Evolutionary conservation across 1,140 invertebrate species (phyloP).

Genomic region (Papilio helenus): DNA sequence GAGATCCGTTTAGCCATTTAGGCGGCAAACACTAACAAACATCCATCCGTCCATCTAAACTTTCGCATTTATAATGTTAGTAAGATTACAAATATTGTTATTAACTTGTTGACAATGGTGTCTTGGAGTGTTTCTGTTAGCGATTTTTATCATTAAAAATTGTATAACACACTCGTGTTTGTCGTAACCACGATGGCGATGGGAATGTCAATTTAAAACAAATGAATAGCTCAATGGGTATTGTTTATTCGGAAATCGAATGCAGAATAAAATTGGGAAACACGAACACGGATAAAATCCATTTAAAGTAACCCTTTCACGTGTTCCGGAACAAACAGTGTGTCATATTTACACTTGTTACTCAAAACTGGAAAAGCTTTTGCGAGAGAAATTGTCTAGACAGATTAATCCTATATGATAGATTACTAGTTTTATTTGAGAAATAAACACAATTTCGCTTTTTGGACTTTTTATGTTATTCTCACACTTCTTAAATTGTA

Average conservation of each 20-base stretch:
- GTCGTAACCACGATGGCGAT: no score
- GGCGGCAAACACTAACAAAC: no score
- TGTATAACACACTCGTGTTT: no score
- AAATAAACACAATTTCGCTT: neutral
- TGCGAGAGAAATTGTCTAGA: neutral
- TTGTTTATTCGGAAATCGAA: neutral
- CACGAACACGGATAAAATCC: neutral
- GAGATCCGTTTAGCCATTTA: no score
- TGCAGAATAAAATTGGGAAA: neutral
- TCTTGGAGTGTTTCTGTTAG: no score
- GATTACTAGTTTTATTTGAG: conserved; percentile 24
- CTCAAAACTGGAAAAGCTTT: conserved; percentile 14
- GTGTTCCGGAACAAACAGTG: conserved; percentile 3
- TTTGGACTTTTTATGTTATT: neutral
- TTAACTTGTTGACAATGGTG: no score
- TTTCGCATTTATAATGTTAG: no score
- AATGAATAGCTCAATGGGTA: neutral
- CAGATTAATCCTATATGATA: conserved; percentile 16
- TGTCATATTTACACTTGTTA: conserved; percentile 10
- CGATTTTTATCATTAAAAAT: no score
- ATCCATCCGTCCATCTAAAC: no score
- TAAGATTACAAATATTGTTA: no score
- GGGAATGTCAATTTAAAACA: neutral
- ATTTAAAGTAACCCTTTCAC: conserved; percentile 18
- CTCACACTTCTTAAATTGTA: neutral